Conservation (phyloP, 2,888 invertebrate species). For the Hedya salicella region DNA sequence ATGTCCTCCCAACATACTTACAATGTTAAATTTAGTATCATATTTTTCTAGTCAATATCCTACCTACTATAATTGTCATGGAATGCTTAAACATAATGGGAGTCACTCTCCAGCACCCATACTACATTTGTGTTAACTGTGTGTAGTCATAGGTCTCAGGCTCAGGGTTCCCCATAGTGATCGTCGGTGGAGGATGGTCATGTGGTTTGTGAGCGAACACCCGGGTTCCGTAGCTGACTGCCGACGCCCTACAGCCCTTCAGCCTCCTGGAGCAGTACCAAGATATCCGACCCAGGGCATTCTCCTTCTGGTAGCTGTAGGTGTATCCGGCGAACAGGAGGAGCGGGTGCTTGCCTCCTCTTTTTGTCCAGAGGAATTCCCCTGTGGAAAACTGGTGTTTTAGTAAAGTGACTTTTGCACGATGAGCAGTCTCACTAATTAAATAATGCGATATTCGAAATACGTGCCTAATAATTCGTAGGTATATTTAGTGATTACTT, state of each 20-base stretch:
- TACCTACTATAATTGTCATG: background rate
- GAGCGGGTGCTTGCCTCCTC: constrained; percentile 76
- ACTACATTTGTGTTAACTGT: too few relatives aligned
- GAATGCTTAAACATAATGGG: background rate
- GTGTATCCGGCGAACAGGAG: constrained; percentile 72
- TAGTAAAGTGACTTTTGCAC: background rate
- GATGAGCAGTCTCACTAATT: background rate
- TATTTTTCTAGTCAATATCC: background rate
- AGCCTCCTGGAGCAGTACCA: constrained; percentile 80
- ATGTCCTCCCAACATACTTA: too few relatives aligned
- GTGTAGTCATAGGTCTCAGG: background rate
- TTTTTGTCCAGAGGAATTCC: constrained; percentile 74
- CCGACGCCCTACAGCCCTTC: constrained; percentile 75
- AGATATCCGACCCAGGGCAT: constrained; percentile 73
- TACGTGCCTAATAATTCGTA: too few relatives aligned
- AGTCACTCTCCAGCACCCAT: background rate
- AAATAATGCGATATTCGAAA: too few relatives aligned
- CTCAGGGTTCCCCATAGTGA: constrained; percentile 38
- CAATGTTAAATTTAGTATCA: background rate
- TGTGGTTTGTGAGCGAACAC: constrained; percentile 65
- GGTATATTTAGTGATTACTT: too few relatives aligned
- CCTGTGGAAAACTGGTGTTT: constrained; percentile 55
- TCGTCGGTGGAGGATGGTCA: constrained; percentile 70
- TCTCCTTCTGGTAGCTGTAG: constrained; percentile 77
- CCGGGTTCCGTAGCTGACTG: constrained; percentile 67